Conservation (phyloP, 1,140 invertebrate species). For the Thaumetopoea pityocampa region DNA sequence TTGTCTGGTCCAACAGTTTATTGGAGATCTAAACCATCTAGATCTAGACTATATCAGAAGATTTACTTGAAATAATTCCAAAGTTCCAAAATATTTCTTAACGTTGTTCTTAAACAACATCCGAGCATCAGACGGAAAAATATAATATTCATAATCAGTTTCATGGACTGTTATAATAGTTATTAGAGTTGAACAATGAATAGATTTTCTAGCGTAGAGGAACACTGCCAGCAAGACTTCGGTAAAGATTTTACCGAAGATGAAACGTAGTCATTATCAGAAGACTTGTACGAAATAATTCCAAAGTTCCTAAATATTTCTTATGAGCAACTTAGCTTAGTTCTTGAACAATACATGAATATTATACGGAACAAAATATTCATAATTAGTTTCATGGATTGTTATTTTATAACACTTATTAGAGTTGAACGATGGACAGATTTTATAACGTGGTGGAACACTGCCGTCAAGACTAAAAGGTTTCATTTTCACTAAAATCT, state of each 20-base stretch:
- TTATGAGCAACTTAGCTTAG: slow-evolving; percentile 4
- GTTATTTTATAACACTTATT: slow-evolving; percentile 71
- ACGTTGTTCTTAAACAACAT: slow-evolving; percentile 4
- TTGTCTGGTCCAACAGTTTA: too few species aligned
- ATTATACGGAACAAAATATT: slow-evolving; percentile 3
- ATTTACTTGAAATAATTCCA: too few species aligned
- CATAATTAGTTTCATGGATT: slow-evolving; percentile 59
- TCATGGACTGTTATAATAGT: slow-evolving; percentile 69
- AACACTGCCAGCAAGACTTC: slow-evolving; percentile 70
- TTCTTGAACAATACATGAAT: slow-evolving; percentile 4
- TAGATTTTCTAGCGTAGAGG: slow-evolving; percentile 61
- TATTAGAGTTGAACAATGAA: slow-evolving; percentile 69
- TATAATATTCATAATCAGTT: slow-evolving; percentile 37
- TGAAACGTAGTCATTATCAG: too few species aligned
- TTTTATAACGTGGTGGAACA: slow-evolving; percentile 66
- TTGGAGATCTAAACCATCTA: too few species aligned
- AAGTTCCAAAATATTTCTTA: background rate
- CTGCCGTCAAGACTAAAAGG: slow-evolving; percentile 63
- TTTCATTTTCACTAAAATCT: too few species aligned
- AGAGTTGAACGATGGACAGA: slow-evolving; percentile 62
- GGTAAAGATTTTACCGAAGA: slow-evolving; percentile 56
- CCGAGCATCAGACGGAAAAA: background rate
- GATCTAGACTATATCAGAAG: too few species aligned
- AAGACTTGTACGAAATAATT: too few species aligned
- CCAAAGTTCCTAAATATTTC: background rate